Evolutionary conservation across 92 coral and sea anemone species (phyloP).

Genomic region (Palythoa grandiflora): DNA sequence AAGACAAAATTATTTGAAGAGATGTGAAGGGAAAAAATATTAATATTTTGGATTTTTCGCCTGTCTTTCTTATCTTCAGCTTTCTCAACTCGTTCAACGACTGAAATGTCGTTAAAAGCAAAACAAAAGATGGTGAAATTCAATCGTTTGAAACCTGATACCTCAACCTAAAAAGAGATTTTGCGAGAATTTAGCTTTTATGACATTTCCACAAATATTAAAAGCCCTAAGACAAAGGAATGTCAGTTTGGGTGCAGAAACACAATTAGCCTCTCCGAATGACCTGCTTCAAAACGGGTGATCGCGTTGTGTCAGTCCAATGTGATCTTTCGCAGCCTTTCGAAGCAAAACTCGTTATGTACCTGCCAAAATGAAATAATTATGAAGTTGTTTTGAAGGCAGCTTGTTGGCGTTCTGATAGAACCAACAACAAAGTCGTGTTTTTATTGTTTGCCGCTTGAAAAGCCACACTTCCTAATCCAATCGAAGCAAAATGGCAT

Average conservation of each 20-base stretch:
- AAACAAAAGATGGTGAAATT: background rate
- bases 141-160: background rate
- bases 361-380: conserved; percentile 30
- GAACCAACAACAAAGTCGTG: background rate
- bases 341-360: conserved; percentile 17
- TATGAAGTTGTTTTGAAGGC: conserved; percentile 42
- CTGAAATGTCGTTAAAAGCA: background rate
- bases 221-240: conserved; percentile 27
- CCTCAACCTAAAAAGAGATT: background rate
- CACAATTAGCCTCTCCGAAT: conserved; percentile 1
- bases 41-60: background rate
- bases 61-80: background rate
- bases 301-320: conserved; percentile 35
- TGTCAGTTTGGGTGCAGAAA: background rate
- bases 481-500: conserved; percentile 44
- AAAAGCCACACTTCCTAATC: background rate
- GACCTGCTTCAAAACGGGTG: conserved; percentile 52
- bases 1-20: background rate
- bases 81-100: background rate
- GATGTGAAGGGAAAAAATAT: too few relatives aligned
- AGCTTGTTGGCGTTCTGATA: conserved; percentile 16
- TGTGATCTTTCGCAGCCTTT: conserved; percentile 47
- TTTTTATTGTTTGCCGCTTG: conserved; percentile 20
- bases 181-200: background rate
- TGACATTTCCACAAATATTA: background rate